phyloP scores from a whole-genome alignment of 2,797 vertebrate genomes.

The Sebastes nivosus region DNA sequence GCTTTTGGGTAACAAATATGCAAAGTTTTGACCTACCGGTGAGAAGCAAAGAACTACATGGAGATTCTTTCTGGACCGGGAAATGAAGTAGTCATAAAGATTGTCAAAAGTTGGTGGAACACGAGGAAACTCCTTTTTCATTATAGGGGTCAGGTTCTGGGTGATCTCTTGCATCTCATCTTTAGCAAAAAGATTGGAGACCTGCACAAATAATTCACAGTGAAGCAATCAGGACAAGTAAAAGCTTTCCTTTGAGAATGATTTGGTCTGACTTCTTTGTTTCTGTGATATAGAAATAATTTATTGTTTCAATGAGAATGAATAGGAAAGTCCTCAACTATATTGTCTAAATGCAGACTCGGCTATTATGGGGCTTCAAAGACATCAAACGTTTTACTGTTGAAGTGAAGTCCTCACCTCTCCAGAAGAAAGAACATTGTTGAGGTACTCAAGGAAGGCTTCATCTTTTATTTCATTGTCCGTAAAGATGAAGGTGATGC shows the following conservation, averaged over 20 bases:
- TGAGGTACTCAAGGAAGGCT: constrained; percentile 90
- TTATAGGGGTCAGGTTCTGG: constrained; percentile 78
- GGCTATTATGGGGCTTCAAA: background rate
- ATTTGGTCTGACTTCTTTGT: background rate
- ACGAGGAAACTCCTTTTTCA: constrained; percentile 87
- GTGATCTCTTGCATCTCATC: constrained; percentile 90
- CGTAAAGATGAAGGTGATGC: constrained; percentile 89
- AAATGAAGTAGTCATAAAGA: constrained; percentile 90
- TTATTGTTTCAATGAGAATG: background rate
- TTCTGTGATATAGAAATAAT: background rate
- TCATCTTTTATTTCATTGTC: constrained; percentile 93
- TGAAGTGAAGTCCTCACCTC: constrained; percentile 78
- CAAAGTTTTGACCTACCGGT: constrained; percentile 68
- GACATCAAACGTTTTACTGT: background rate
- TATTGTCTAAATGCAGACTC: background rate
- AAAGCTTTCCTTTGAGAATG: background rate
- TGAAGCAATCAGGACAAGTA: background rate
- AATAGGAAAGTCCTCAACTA: background rate
- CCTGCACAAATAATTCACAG: constrained; percentile 72
- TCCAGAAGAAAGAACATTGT: constrained; percentile 91
- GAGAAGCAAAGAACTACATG: constrained; percentile 92
- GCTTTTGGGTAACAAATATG: background rate
- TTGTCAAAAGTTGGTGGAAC: constrained; percentile 83
- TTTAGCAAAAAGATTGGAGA: constrained; percentile 89
- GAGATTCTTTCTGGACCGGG: constrained; percentile 85